Conservation (phyloP, 1,140 invertebrate genomes). For the Rhopalosiphum maidis region DNA sequence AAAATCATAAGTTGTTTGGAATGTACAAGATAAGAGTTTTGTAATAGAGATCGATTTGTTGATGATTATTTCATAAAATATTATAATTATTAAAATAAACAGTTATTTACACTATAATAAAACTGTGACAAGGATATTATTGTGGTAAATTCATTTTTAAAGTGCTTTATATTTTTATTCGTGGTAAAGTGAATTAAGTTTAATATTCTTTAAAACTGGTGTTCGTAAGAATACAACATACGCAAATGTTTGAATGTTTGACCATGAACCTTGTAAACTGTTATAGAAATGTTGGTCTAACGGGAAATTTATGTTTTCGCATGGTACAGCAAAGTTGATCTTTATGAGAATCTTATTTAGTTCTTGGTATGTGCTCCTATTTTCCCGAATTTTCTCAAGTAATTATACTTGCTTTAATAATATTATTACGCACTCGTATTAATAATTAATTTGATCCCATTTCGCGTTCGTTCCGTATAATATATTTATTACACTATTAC, state of each 20-base stretch:
- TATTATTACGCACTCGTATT: background rate
- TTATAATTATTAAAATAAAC: background rate
- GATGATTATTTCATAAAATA: background rate
- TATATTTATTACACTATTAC: too few species aligned
- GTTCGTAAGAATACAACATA: background rate
- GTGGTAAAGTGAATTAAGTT: background rate
- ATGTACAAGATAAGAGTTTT: background rate
- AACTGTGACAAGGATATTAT: background rate
- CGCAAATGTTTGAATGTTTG: conserved; percentile 8
- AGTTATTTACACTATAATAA: background rate
- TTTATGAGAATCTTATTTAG: background rate
- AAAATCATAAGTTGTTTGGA: too few species aligned
- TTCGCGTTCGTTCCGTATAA: background rate
- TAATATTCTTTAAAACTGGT: background rate
- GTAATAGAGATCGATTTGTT: background rate
- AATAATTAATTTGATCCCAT: background rate
- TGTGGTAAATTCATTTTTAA: background rate
- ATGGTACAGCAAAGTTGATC: background rate
- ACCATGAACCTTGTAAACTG: background rate
- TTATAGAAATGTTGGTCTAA: background rate
- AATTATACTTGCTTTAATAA: background rate
- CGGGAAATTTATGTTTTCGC: background rate
- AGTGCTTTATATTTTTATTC: background rate
- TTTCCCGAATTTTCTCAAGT: background rate
- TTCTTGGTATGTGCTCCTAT: background rate